These are phyloP conservation scores for Conus betulinus DNA, from an alignment of 1,140 invertebrate species.

Conservation along the genomic window DNA sequence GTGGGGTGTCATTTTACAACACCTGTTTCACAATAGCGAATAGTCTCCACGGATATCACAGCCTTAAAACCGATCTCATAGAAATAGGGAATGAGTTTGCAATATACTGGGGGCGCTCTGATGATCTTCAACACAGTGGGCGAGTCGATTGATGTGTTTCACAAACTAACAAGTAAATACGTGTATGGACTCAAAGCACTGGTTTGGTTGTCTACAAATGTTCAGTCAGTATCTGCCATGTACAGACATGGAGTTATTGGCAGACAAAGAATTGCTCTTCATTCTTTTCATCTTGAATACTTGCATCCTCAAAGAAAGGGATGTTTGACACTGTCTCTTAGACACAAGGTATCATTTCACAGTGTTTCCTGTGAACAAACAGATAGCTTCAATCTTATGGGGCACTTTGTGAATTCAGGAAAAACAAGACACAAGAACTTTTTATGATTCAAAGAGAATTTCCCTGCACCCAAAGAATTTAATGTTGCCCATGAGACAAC, in stretches of 20 bases:
- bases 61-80: no score
- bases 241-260: background rate
- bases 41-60: no score
- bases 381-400: background rate
- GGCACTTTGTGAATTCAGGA: background rate
- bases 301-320: no score
- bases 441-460: background rate
- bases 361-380: background rate
- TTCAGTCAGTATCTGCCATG: background rate
- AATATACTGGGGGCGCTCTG: background rate
- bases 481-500: background rate
- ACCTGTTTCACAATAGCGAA: background rate
- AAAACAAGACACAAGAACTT: background rate
- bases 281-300: background rate
- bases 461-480: background rate
- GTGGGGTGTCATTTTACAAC: background rate
- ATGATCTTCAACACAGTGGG: background rate
- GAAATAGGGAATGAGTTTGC: background rate
- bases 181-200: background rate
- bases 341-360: background rate
- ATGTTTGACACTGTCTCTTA: background rate
- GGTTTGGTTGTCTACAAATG: no score
- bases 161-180: background rate
- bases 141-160: no score
- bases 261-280: background rate